Evolutionary conservation across 2,113 vertebrate species (phyloP).

Genomic region (Eublepharis macularius): DNA sequence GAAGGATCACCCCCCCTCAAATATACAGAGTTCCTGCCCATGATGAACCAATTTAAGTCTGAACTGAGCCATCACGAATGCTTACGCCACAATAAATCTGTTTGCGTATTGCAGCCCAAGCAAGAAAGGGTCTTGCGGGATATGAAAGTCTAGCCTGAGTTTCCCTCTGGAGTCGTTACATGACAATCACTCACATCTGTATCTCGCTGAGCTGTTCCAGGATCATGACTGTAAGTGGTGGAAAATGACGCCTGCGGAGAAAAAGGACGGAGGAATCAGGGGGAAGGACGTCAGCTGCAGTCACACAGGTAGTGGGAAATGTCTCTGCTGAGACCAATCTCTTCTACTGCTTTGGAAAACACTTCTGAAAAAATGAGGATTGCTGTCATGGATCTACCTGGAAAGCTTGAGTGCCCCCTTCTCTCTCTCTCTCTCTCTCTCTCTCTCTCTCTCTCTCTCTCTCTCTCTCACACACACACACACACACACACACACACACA

Average conservation of each 20-base stretch:
- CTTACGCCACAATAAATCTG: not conserved
- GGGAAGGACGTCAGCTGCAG: not conserved
- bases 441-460: too few relatives aligned
- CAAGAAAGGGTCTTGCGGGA: not conserved
- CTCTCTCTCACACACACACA: too few relatives aligned
- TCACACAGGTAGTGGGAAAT: not conserved
- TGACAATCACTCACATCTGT: conserved; percentile 49
- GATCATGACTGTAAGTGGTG: conserved; percentile 41
- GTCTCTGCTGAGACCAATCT: not conserved
- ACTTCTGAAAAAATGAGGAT: not conserved
- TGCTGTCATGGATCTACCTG: not conserved
- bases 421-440: too few relatives aligned
- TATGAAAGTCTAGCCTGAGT: not conserved
- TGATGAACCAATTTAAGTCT: not conserved
- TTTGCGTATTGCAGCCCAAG: not conserved
- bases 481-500: too few relatives aligned
- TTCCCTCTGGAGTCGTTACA: not conserved
- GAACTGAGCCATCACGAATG: not conserved
- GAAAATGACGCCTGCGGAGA: conserved; percentile 48
- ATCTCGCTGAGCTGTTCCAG: conserved; percentile 29
- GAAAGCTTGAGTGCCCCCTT: not conserved
- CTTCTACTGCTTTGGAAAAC: too few relatives aligned
- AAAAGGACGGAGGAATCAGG: not conserved
- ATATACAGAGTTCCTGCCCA: too few relatives aligned
- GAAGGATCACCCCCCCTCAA: too few relatives aligned